Evolutionary conservation across 2,888 invertebrate species (phyloP).

Genomic region (Danaus chrysippus): DNA sequence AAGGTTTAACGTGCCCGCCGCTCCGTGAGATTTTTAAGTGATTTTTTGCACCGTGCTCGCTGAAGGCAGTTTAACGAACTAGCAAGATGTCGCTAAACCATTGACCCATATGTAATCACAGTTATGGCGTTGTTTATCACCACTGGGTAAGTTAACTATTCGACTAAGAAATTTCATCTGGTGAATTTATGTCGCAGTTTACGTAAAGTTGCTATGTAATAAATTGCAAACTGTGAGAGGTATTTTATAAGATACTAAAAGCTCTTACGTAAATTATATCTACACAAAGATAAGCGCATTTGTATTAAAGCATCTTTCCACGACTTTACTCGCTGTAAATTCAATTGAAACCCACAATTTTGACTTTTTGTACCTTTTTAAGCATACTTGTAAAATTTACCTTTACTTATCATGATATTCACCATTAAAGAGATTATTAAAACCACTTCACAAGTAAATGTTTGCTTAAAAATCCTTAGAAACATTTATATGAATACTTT

Average conservation of each 20-base stretch:
- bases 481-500: no score
- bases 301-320: background rate
- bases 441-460: no score
- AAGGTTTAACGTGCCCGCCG: slow-evolving; percentile 67
- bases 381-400: no score
- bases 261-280: slow-evolving; percentile 4
- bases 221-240: slow-evolving; percentile 10
- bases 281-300: background rate
- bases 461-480: no score
- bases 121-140: slow-evolving; percentile 61
- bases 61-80: slow-evolving; percentile 65
- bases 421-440: no score
- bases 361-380: no score
- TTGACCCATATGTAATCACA: slow-evolving; percentile 67
- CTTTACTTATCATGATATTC: no score
- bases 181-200: slow-evolving; percentile 33
- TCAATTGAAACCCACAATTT: no score
- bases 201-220: slow-evolving; percentile 6
- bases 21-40: slow-evolving; percentile 66
- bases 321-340: background rate
- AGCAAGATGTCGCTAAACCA: slow-evolving; percentile 65
- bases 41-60: slow-evolving; percentile 63
- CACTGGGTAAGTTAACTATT: slow-evolving; percentile 49
- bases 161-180: slow-evolving; percentile 42
- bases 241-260: slow-evolving; percentile 6